Evolutionary conservation across 2,113 vertebrate species (phyloP), one percentile per base, ranked within the genome.

Genomic region (Sander vitreus): DNA sequence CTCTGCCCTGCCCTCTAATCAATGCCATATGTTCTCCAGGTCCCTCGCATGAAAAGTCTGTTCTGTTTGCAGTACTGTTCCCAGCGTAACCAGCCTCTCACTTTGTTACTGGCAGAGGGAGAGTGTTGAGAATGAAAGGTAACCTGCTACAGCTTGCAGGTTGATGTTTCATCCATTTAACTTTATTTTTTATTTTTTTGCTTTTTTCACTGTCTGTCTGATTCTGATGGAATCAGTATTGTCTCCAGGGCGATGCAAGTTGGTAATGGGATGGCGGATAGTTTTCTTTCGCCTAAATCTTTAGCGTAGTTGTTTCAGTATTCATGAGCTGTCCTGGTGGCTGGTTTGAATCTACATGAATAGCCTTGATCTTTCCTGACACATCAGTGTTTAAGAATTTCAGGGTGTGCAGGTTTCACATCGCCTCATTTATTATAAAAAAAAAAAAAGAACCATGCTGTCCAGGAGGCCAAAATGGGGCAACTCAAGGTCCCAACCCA

Each of bases 11-110:
- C 91, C 78, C 91, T 85, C 81, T 94, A 94, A 95, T 93, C 92
- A 93, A 89, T 93, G 88, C 92, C 94, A 95, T 89, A 93, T 94
- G 94, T 91, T 91, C 90, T 63, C 81, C 86, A 82, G 81, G 84
- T 90, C 74, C 53, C 69, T 88, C 12, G 82, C 87, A 91, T 93
- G 88, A 93, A 92, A 91, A 86, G 83, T 89, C 82, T 83, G 74
- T 88, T 92, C 78, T 91, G 92, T 89, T 91, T 73, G 72, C 87
- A 87, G 81, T 48, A 9, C 43, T 59, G 66, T 69, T 85, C 68
- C 59, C 70, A 51, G 23, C 48, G 33, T 60, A 78, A 68, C 58
- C 77, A 76, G 47, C 78, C 45, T 73, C 75, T 58, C 57, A 5
- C 75, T 90, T 45, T 77, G 47, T 65, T 63, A 48, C 83, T 81